Evolutionary conservation across 2,797 vertebrate genomes (phyloP).

Genomic region (Halcyon chelicuti): DNA sequence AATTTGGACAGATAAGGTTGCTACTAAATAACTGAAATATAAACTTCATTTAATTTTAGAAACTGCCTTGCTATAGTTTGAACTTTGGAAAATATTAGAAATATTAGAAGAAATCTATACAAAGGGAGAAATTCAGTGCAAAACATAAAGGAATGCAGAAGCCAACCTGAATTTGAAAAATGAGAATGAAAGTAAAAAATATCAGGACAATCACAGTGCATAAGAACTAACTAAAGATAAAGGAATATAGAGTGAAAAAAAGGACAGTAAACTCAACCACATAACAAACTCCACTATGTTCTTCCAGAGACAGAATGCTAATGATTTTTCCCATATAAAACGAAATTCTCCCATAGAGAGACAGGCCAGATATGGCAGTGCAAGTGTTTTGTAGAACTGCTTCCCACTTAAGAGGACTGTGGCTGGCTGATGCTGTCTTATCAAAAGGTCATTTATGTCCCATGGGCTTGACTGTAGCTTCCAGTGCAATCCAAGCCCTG

Average conservation of each 20-base stretch:
- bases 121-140: not conserved
- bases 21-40: conserved; percentile 15
- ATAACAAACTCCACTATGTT: not conserved
- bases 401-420: conserved; percentile 36
- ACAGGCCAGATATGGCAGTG: not conserved
- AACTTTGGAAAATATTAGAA: conserved; percentile 5
- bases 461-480: conserved; percentile 34
- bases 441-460: conserved; percentile 54
- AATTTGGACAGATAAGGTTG: not conserved
- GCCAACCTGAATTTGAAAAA: conserved; percentile 1
- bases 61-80: not conserved
- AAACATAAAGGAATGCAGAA: not conserved
- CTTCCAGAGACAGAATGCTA: not conserved
- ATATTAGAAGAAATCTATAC: not conserved
- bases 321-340: not conserved
- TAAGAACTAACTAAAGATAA: not conserved
- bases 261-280: not conserved
- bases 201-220: not conserved
- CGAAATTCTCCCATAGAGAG: not conserved
- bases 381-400: conserved; percentile 14
- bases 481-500: conserved; percentile 32
- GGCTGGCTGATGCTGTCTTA: conserved; percentile 42
- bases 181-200: not conserved
- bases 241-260: not conserved
- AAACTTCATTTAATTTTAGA: conserved; percentile 10